phyloP scores from a whole-genome alignment of 1,140 invertebrate species.

The Marisa cornuarietis region DNA sequence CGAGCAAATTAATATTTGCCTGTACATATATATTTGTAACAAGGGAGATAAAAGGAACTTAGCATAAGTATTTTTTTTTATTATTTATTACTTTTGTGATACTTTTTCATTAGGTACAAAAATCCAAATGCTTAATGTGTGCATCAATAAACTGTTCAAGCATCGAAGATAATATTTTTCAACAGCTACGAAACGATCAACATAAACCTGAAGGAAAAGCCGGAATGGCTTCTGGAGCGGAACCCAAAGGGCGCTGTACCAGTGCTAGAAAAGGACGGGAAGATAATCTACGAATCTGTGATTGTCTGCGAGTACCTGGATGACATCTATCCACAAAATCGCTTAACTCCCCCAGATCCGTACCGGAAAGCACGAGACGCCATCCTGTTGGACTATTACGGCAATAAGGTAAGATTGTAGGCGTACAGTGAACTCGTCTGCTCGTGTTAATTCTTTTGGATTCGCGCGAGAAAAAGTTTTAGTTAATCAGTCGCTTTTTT shows the following conservation, averaged over 20 bases:
- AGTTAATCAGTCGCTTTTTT: no score
- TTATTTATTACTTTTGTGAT: no score
- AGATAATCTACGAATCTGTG: conserved; percentile 81
- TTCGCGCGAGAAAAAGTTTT: no score
- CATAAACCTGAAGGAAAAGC: conserved; percentile 83
- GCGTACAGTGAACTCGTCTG: not conserved
- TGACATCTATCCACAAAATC: conserved; percentile 77
- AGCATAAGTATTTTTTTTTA: no score
- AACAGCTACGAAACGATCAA: conserved; percentile 84
- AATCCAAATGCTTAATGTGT: no score
- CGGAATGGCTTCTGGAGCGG: conserved; percentile 80
- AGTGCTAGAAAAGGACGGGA: conserved; percentile 76
- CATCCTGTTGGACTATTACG: conserved; percentile 75
- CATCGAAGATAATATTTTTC: no score
- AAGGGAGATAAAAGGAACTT: no score
- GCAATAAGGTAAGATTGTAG: conserved; percentile 26
- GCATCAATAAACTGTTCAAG: not conserved
- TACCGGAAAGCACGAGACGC: conserved; percentile 82
- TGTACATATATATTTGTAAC: no score
- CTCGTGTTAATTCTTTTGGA: not conserved
- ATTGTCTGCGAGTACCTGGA: conserved; percentile 86
- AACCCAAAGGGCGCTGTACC: conserved; percentile 85
- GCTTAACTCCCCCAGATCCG: conserved; percentile 78
- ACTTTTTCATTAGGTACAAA: no score
- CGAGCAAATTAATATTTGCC: no score